These are phyloP conservation scores for Rhagologus leucostigma DNA, from an alignment of 2,113 vertebrate genomes.

Conservation along the genomic window DNA sequence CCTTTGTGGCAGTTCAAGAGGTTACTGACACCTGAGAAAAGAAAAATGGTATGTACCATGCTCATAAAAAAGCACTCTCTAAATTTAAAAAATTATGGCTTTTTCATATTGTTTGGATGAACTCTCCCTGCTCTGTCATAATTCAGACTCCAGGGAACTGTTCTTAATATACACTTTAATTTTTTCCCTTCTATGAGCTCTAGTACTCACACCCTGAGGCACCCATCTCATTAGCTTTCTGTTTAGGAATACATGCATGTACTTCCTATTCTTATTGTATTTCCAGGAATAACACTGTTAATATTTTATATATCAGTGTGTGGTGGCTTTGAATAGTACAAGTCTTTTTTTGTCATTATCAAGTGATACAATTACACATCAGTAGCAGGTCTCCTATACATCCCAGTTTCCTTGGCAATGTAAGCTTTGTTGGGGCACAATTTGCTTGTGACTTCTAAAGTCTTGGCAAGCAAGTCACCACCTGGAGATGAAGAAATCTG, in stretches of 20 bases:
- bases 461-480: accelerated
- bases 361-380: background rate
- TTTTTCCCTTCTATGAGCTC: background rate
- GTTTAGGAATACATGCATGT: background rate
- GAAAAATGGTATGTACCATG: accelerated
- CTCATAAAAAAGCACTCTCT: background rate
- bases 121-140: background rate
- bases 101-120: background rate
- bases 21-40: background rate
- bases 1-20: too few species aligned
- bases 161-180: background rate
- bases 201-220: background rate
- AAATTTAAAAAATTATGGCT: background rate
- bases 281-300: background rate
- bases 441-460: background rate
- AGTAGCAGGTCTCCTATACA: background rate
- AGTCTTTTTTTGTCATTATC: background rate
- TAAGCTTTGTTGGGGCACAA: background rate
- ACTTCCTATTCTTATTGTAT: background rate
- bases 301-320: background rate
- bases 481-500: too few species aligned
- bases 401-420: background rate
- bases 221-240: background rate
- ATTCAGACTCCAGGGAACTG: background rate
- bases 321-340: background rate